Base-by-base conservation (phyloP, 2,888 invertebrate species). In the Platerodrilus igneus region DNA sequence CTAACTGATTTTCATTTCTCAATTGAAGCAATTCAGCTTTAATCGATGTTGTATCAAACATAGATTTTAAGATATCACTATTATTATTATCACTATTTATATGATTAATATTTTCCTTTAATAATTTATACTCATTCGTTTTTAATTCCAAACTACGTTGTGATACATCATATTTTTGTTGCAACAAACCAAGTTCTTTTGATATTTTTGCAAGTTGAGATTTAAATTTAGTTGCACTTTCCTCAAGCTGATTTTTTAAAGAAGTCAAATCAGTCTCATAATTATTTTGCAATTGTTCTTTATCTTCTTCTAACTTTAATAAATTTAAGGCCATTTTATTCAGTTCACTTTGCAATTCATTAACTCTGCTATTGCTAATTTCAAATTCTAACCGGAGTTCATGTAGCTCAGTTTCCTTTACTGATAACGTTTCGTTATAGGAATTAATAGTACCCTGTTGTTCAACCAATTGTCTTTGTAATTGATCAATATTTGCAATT, bases 381-480 rank as follows among this genome's bases (percentile, higher is more conserved):
- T 66, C 64, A 21, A 68, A 44, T 39, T 69, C 67, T n/a, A 62
- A 44, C 15, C 71, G 68, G 4, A 77, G 53, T 50, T 74, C 70
- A 49, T 73, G 72, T 51, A 73, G 76, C 59, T 77, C 76, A 7
- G 71, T 70, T 49, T 73, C 72, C 52, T 74, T 76, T 23, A 72
- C 67, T 21, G 68, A 72, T 31, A 77, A 56, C 30, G 66, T 68
- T n/a, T 69, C 64, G 50, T 74, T 76, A 17, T 75, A 71, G 18
- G 70, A 67, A 25, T 70, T 66, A 28, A 76, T 75, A 2, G 71
- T 73, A 23, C 67, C 67, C 62, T 81, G 79, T 52, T 83, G 82
- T 49, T 77, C 77, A 37, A 80, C 73, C 11, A 83, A 62, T 56
- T 81, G 79, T 28, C 72, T 70, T 58, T 83, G 81, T 45, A 83